Evolutionary conservation across 2,888 invertebrate species (phyloP).

Genomic region (Digitonthophagus gazella): DNA sequence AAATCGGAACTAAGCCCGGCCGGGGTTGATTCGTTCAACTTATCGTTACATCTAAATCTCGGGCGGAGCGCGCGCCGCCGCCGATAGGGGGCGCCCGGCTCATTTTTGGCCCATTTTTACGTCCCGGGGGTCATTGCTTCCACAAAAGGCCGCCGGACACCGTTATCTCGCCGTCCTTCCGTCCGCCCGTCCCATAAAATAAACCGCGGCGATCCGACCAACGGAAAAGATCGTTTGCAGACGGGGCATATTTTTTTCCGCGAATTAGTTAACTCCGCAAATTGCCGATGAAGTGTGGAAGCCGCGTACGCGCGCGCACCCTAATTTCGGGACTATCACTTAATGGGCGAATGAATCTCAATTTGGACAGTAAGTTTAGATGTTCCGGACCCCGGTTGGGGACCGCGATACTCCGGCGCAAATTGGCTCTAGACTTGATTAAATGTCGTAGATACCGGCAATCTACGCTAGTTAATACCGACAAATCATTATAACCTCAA

Average conservation of each 20-base stretch:
- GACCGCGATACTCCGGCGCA: background rate
- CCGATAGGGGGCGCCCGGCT: background rate
- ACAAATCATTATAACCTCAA: background rate
- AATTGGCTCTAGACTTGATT: background rate
- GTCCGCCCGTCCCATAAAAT: background rate
- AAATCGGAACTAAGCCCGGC: background rate
- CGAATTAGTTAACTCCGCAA: too few species aligned
- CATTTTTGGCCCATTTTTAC: background rate
- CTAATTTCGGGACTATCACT: background rate
- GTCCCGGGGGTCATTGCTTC: background rate
- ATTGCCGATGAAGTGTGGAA: too few species aligned
- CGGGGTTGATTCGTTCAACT: background rate
- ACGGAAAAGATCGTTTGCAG: background rate
- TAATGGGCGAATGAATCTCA: background rate
- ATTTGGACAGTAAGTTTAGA: background rate
- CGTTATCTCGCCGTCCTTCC: background rate
- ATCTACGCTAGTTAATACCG: background rate
- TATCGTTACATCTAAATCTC: background rate
- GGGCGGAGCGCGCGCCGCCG: background rate
- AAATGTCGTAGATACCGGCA: background rate
- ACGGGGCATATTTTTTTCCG: background rate
- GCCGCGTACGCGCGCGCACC: background rate
- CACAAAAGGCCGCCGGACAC: background rate
- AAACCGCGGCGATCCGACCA: background rate
- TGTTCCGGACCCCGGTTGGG: background rate